Evolutionary conservation across 2,888 invertebrate genomes (phyloP), one percentile per base, ranked within the genome.

Genomic region (Ormyrus pomaceus): DNA sequence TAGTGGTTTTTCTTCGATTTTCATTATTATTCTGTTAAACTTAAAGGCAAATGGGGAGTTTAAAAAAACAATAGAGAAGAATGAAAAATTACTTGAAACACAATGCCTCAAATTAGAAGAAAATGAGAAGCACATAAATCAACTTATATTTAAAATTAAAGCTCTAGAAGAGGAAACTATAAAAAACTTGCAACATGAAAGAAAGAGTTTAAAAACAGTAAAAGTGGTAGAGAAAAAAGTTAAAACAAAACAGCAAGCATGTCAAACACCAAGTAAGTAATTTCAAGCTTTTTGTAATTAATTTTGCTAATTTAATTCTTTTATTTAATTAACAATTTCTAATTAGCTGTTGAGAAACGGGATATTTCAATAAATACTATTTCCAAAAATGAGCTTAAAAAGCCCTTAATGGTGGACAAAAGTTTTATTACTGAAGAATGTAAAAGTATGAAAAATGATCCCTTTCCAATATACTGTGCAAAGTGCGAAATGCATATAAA

Each of bases 401-500:
- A 77, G 68, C 19, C 72, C 80, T 8, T 82, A 83, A 73, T 82
- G 77, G 70, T 8, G 55, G 59, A 70, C 59, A 84, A 84, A 76
- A 79, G 68, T 55, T 53, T 76, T 13, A 66, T 84, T 64, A 88
- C 87, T 51, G 71, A 79, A 65, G 46, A 74, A 65, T 59, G 64
- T 55, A 59, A n/a, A 11, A 53, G 9, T 58, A 50, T 11, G 5
- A 71, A 84, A 68, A 81, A 82, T 1, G 74, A 86, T 74, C 79
- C 85, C 0, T 87, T 87, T 82, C 84, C 88, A 8, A 55, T 88
- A 64, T 86, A 84, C 84, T 89, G 89, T 81, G 69, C 81, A 5
- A 85, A 86, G 65, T 89, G 89, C 59, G 77, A 85, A 80, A 6
- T 61, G 4, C n/a, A 34, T 48, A 74, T 87, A 1, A 48, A 80